These are phyloP conservation scores for Ganaspis sp. DNA, from an alignment of 1,140 invertebrate species.

Conservation along the genomic window DNA sequence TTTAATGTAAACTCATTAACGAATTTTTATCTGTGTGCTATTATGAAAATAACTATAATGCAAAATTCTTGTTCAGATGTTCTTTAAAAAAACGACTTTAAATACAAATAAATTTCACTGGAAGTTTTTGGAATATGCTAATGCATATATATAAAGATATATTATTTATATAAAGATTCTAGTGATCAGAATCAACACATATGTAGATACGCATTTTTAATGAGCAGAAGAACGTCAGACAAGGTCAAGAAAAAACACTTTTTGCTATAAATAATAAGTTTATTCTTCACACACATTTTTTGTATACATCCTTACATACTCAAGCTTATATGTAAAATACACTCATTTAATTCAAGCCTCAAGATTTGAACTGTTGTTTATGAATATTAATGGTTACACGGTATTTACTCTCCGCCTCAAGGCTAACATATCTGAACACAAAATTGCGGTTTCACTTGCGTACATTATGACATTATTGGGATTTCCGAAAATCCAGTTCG, in stretches of 20 bases:
- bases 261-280: slow-evolving; percentile 6
- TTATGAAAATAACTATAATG: too few relatives aligned
- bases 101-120: too few relatives aligned
- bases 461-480: not conserved
- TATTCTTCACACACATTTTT: slow-evolving; percentile 8
- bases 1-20: too few relatives aligned
- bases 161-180: too few relatives aligned
- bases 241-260: not conserved
- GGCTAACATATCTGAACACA: not conserved
- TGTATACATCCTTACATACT: not conserved
- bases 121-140: too few relatives aligned
- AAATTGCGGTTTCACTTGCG: not conserved
- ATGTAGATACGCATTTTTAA: too few relatives aligned
- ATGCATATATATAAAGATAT: too few relatives aligned
- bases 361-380: not conserved
- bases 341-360: not conserved
- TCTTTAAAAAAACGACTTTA: too few relatives aligned
- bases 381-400: not conserved
- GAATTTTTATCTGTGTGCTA: too few relatives aligned
- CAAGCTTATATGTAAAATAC: not conserved
- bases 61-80: too few relatives aligned
- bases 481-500: slow-evolving; percentile 19
- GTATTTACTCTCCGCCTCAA: slow-evolving; percentile 9
- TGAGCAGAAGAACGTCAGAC: not conserved
- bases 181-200: too few relatives aligned